Percentiles rank a stretch among this genome's conserved stretches.
These are phyloP conservation scores for Symphodus melops DNA, from an alignment of 2,113 vertebrate genomes.

Conservation along the genomic window DNA sequence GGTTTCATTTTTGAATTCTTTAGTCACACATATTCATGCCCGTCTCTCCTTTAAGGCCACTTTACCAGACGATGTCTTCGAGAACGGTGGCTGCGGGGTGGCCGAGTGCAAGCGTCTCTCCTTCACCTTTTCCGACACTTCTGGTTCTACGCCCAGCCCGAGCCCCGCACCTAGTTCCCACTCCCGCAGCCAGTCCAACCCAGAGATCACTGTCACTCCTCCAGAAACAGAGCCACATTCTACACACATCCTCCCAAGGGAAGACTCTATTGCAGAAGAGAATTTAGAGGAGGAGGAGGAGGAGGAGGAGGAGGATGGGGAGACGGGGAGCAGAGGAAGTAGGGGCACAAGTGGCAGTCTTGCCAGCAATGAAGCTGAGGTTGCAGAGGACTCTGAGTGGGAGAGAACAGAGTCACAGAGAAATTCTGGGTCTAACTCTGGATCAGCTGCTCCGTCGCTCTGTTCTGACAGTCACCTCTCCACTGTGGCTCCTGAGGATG, in stretches of 20 bases:
- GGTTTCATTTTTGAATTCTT: neutral
- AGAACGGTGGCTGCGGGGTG: conserved; percentile 82
- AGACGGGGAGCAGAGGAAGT: conserved; percentile 71
- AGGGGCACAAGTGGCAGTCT: conserved; percentile 70
- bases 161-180: conserved; percentile 81
- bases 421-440: conserved; percentile 63
- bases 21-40: conserved; percentile 8
- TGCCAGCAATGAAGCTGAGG: conserved; percentile 74
- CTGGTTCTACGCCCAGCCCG: conserved; percentile 71
- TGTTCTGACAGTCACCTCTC: conserved; percentile 75
- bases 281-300: conserved; percentile 64
- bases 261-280: conserved; percentile 72
- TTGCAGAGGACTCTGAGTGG: conserved; percentile 78
- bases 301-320: conserved; percentile 64
- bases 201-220: conserved; percentile 88
- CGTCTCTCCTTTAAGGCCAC: conserved; percentile 84
- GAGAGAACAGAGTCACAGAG: conserved; percentile 75
- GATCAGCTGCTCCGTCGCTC: conserved; percentile 66
- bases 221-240: conserved; percentile 75
- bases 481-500: conserved; percentile 62
- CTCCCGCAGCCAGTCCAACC: conserved; percentile 82
- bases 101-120: conserved; percentile 90
- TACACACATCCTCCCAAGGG: conserved; percentile 64
- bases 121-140: conserved; percentile 90
- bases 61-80: conserved; percentile 91